Evolutionary conservation across 2,113 vertebrate species (phyloP), one percentile per base, ranked within the genome.

Genomic region (Pygoscelis adeliae): DNA sequence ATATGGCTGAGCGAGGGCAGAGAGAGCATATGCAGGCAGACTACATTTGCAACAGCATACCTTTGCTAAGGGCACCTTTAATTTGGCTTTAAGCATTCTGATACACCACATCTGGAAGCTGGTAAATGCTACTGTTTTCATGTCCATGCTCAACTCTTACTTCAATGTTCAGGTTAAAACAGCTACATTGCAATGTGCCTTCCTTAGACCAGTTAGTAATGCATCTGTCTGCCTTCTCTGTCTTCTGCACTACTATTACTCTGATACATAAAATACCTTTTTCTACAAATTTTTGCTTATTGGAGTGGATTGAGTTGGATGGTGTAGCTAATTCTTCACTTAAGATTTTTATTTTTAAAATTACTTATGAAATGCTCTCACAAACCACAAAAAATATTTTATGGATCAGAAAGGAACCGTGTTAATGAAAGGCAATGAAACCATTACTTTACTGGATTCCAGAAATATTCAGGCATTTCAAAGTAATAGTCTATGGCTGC

Each of bases 1-100:
- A 7, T 27, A 81, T 1, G 9, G 36, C 2, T 12, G 10, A 85
- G 38, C 0, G 0, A 92, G 49, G 52, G 14, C 40, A 86, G 58
- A 80, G 13, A 42, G 23, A 92, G 36, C 20, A 15, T 38, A 5
- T 44, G 25, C 1, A 2, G 30, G 32, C 50, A 80, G 42, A 81
- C 25, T 53, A 32, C 42, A 23, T 76, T 81, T 80, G 16, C 32
- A 89, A 62, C 19, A 58, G 10, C 8, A 27, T 56, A 61, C 18
- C 5, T 88, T 58, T 89, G 23, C 59, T 77, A 56, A 76, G 29
- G 53, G 10, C 34, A 90, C 15, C 50, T 80, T 77, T 38, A 83
- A 67, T 87, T 89, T 83, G n/a, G 1, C 22, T 87, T 72, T 70
- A 59, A 53, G 25, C 19, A 66, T 73, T 53, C 63, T 77, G 27